Evolutionary conservation across 2,113 vertebrate genomes (phyloP), one percentile per base, ranked within the genome.

Genomic region (Tetrao urogallus): DNA sequence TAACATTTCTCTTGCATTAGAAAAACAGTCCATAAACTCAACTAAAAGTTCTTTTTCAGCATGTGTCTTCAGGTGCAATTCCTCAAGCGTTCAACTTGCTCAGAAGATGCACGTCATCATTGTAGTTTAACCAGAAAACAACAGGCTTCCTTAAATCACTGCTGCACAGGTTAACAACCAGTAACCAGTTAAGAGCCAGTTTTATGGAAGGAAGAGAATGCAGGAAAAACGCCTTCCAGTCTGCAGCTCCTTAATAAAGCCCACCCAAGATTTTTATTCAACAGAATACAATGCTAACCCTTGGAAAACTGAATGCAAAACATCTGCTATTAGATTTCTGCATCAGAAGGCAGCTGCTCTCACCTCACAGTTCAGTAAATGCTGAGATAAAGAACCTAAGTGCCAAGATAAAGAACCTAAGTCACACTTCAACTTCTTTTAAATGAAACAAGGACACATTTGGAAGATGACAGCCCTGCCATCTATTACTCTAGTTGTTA

Each of bases 331-430:
- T 60, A 24, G 24, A 72, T 71, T 56, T 71, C 4, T 21, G 13
- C 73, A 57, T 21, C 43, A 65, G 88, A 74, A 75, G 58, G 63
- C 60, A 32, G 90, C 83, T 94, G 83, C 77, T 87, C 88, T 40
- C 92, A 86, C 61, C 73, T 79, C 61, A 21, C 54, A 65, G 28
- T 2, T 81, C 80, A 86, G 73, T 73, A 90, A 70, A 66, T 1
- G 18, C 18, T 25, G 14, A 86, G 34, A 85, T 54, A 88, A 77
- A 28, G 73, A 36, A 4, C 0, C 30, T 38, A 38, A 38, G 38
- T 38, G 10, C 38, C 71, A 2, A 20, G 56, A n/a, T 54, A 27
- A 75, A 69, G 54, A 75, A 73, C 45, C n/a, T 25, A 76, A 86
- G 36, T 42, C 60, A 48, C 50, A 8, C 27, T 71, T 65, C 42